These are phyloP conservation scores for Probaryconus sp. DNA, from an alignment of 1,140 invertebrate genomes.

Conservation along the genomic window DNA sequence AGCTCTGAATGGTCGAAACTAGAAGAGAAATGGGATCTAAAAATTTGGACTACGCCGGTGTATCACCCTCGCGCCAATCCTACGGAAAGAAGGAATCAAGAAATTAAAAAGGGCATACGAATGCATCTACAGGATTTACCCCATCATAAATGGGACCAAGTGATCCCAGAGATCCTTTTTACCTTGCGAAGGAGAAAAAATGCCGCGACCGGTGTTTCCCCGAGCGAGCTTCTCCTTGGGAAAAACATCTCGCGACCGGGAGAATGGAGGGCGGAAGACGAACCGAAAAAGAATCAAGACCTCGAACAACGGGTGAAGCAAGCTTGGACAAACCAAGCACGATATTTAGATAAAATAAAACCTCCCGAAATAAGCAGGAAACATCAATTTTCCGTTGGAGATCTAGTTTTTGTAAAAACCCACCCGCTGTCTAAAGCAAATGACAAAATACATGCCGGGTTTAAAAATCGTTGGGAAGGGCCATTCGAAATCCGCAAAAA, in stretches of 20 bases:
- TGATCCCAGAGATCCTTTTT: conserved; percentile 18
- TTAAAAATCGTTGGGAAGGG: conserved; percentile 23
- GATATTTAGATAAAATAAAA: neutral
- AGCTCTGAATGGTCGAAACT: neutral
- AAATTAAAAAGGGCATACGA: conserved; percentile 17
- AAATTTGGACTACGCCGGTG: neutral
- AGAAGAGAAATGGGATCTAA: neutral
- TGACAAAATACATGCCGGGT: conserved; percentile 32
- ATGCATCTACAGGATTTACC: neutral
- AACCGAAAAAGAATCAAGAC: neutral
- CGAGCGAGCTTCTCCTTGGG: conserved; percentile 23
- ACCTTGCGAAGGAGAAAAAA: conserved; percentile 21
- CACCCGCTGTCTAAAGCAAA: conserved; percentile 20
- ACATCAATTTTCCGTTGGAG: conserved; percentile 6
- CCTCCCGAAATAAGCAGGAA: neutral
- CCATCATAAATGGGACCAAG: conserved; percentile 26
- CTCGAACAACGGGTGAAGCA: neutral
- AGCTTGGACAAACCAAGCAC: neutral
- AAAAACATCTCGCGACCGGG: conserved; percentile 10
- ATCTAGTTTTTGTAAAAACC: conserved; percentile 3
- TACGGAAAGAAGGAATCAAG: conserved; percentile 8
- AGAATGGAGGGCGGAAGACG: conserved; percentile 10
- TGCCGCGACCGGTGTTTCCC: conserved; percentile 13
- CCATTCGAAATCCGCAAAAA: neutral
- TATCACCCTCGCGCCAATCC: conserved; percentile 14